Percentiles rank a stretch among this genome's conserved stretches.
phyloP scores from a whole-genome alignment of 2,888 invertebrate species.

The Adelphocoris suturalis region DNA sequence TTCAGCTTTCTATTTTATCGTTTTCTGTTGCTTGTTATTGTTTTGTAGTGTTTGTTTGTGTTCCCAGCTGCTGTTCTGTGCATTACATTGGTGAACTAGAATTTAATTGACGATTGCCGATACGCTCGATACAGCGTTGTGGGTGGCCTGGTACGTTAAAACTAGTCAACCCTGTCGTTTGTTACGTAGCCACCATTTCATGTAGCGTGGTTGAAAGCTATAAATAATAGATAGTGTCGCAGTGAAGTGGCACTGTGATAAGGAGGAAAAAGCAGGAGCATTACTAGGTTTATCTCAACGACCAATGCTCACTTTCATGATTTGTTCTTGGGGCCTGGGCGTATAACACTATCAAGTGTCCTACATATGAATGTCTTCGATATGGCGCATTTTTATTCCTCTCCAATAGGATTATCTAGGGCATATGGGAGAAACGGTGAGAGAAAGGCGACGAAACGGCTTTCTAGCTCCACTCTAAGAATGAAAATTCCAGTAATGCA shows the following conservation, averaged over 20 bases:
- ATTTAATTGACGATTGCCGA: background rate
- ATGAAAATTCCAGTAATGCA: too few species aligned
- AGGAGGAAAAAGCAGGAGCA: conserved; percentile 12
- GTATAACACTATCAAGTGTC: background rate
- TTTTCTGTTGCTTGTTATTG: too few species aligned
- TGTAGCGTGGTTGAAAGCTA: background rate
- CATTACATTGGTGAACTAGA: background rate
- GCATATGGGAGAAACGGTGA: too few species aligned
- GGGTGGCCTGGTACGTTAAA: background rate
- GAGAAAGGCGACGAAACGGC: too few species aligned
- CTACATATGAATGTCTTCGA: background rate
- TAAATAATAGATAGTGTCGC: conserved; percentile 22
- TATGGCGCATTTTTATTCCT: too few species aligned
- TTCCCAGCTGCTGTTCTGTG: background rate
- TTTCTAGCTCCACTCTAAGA: too few species aligned
- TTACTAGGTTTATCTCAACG: conserved; percentile 7
- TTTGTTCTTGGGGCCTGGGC: background rate
- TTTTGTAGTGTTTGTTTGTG: too few species aligned
- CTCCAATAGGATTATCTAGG: too few species aligned
- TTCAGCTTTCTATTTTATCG: too few species aligned
- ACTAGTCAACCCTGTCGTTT: conserved; percentile 32
- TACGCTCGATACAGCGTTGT: background rate
- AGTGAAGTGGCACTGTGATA: conserved; percentile 16
- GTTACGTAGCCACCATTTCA: conserved; percentile 8
- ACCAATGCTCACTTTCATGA: conserved; percentile 21